Percentiles rank a stretch among this genome's conserved stretches.
Conservation (phyloP, 2,888 invertebrate genomes). For the Parnassius orleans region DNA sequence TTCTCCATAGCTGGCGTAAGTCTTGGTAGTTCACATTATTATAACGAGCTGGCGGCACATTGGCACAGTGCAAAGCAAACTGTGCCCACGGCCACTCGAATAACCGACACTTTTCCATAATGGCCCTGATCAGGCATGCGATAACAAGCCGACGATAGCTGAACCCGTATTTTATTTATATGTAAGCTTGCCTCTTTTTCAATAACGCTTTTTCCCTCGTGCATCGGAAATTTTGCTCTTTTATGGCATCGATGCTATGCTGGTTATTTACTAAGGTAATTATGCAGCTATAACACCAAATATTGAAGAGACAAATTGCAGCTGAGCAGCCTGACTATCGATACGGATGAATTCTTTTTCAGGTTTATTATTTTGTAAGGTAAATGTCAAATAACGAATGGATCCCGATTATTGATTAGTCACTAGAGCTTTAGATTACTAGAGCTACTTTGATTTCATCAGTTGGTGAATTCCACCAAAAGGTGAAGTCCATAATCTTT, state of each 20-base stretch:
- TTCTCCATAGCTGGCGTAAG: slow-evolving; percentile 71
- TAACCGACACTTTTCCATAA: slow-evolving; percentile 77
- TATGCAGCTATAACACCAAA: slow-evolving; percentile 66
- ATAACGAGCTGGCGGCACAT: slow-evolving; percentile 75
- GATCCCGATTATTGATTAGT: no score
- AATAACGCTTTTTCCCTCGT: slow-evolving; percentile 77
- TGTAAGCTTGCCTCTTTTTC: slow-evolving; percentile 78
- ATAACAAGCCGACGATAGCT: slow-evolving; percentile 81
- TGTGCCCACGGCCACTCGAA: slow-evolving; percentile 72
- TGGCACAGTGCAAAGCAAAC: slow-evolving; percentile 71
- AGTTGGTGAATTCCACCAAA: no score
- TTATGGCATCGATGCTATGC: slow-evolving; percentile 69
- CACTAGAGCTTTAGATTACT: no score
- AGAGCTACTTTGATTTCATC: no score
- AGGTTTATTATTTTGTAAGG: no score
- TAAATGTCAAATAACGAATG: no score
- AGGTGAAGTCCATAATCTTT: no score
- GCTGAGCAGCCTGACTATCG: slow-evolving; percentile 43
- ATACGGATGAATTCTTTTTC: background rate
- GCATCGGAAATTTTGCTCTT: slow-evolving; percentile 76
- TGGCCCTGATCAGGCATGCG: slow-evolving; percentile 77
- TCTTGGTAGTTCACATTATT: slow-evolving; percentile 80
- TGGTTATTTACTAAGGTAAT: slow-evolving; percentile 74
- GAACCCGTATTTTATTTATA: slow-evolving; percentile 81
- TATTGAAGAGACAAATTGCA: slow-evolving; percentile 68